These are phyloP conservation scores for Arctopsyche grandis DNA, from an alignment of 1,140 invertebrate genomes.

Conservation along the genomic window DNA sequence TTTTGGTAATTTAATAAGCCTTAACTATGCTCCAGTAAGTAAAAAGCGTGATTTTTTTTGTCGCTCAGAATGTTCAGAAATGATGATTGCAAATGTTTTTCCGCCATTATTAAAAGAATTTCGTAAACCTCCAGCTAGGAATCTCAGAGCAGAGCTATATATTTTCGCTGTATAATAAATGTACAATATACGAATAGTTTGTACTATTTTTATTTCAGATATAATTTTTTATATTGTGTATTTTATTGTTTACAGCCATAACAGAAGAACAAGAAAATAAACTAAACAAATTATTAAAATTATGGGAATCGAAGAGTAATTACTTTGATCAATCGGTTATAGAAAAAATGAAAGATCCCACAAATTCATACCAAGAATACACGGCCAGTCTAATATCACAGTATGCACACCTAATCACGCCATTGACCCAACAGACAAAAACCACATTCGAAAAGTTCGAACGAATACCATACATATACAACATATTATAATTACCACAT, in stretches of 20 bases:
- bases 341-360: constrained; percentile 83
- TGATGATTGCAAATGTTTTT: no score
- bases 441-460: constrained; percentile 77
- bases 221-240: neutral
- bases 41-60: no score
- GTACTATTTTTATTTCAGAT: neutral
- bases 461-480: neutral
- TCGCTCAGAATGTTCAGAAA: no score
- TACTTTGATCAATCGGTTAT: constrained; percentile 89
- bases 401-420: constrained; percentile 78
- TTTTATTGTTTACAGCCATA: constrained; percentile 69
- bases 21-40: no score
- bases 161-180: no score
- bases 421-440: constrained; percentile 79
- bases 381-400: constrained; percentile 83
- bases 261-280: constrained; percentile 89
- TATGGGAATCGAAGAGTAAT: constrained; percentile 97
- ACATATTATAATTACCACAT: no score
- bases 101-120: no score
- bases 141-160: no score
- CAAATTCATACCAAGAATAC: constrained; percentile 83
- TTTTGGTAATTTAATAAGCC: no score
- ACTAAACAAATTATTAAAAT: constrained; percentile 88
- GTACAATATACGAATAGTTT: no score
- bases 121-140: no score